Evolutionary conservation across 2,797 vertebrate species (phyloP).

Genomic region (Gallinago solitaria): DNA sequence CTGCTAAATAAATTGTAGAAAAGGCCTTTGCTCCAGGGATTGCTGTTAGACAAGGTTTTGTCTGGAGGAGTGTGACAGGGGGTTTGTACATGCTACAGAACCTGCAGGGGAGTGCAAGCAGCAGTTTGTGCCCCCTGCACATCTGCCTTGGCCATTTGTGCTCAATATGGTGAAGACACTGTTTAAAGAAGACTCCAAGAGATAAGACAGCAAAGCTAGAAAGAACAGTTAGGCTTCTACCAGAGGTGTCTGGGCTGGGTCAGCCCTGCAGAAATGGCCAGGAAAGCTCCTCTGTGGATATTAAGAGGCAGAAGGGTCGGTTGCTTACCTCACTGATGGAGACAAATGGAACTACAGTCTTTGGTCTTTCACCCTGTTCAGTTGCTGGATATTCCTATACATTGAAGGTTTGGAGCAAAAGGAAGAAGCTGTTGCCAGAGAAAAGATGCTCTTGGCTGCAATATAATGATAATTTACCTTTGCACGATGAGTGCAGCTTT

Average conservation of each 20-base stretch:
- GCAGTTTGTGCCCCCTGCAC: not conserved
- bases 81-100: not conserved
- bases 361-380: not conserved
- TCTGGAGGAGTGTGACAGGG: rapidly evolving
- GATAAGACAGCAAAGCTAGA: not conserved
- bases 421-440: not conserved
- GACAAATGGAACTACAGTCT: not conserved
- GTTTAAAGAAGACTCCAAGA: not conserved
- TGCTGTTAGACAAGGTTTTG: not conserved
- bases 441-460: not conserved
- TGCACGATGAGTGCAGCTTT: not conserved
- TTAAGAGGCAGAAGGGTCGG: rapidly evolving
- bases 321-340: not conserved
- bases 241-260: not conserved
- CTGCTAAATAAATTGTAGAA: not conserved
- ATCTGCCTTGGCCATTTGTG: not conserved
- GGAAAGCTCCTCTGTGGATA: not conserved
- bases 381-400: not conserved
- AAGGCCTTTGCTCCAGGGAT: not conserved
- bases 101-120: not conserved
- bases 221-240: not conserved
- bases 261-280: not conserved
- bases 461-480: rapidly evolving
- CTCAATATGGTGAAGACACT: rapidly evolving
- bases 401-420: not conserved